phyloP scores from a whole-genome alignment of 2,888 invertebrate genomes.

The Parascotia fuliginaria region DNA sequence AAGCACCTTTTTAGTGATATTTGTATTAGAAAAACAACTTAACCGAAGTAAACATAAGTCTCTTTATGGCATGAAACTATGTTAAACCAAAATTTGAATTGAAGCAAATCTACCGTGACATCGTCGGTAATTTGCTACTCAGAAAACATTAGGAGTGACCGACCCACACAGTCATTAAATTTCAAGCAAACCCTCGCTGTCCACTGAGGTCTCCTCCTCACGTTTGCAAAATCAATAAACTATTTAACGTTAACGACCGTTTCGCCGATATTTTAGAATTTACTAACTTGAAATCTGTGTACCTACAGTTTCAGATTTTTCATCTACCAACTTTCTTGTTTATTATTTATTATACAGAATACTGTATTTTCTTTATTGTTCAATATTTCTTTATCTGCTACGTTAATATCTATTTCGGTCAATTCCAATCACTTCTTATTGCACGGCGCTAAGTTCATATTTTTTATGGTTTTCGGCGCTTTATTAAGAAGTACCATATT shows the following conservation, averaged over 20 bases:
- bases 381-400: constrained; percentile 2
- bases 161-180: constrained; percentile 27
- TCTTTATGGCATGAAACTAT: constrained; percentile 5
- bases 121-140: constrained; percentile 17
- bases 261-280: constrained; percentile 23
- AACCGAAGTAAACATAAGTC: neutral
- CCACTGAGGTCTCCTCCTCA: constrained; percentile 30
- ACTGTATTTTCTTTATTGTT: constrained; percentile 1
- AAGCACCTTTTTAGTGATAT: neutral
- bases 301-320: constrained; percentile 10
- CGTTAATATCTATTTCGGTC: neutral
- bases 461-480: too few species aligned
- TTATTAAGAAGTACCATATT: too few species aligned
- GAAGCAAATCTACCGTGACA: constrained; percentile 5
- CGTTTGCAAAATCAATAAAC: constrained; percentile 69
- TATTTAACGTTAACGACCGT: constrained; percentile 65
- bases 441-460: too few species aligned
- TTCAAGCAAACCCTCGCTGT: constrained; percentile 23
- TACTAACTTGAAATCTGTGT: constrained; percentile 14
- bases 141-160: constrained; percentile 14
- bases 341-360: too few species aligned
- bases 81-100: neutral
- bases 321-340: neutral
- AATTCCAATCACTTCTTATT: neutral
- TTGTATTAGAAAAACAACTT: neutral